Evolutionary conservation across 2,888 invertebrate species (phyloP).

Genomic region (Sturmia bella): DNA sequence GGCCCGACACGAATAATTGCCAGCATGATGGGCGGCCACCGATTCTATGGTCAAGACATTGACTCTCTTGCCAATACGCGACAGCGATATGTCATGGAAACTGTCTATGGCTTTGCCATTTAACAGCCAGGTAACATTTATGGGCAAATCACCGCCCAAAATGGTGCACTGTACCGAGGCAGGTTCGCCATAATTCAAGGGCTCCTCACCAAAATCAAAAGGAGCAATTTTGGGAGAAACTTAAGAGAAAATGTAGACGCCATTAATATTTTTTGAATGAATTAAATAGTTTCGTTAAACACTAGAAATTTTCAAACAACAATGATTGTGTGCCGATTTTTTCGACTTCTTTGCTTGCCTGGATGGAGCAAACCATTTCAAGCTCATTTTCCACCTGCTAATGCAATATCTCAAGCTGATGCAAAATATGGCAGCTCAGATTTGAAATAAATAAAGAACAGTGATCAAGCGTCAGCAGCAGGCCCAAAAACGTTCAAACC

Average conservation of each 20-base stretch:
- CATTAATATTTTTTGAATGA: too few relatives aligned
- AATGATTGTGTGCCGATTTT: too few relatives aligned
- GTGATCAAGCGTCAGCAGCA: too few relatives aligned
- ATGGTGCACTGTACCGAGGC: conserved; percentile 85
- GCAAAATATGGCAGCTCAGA: too few relatives aligned
- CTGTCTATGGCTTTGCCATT: conserved; percentile 81
- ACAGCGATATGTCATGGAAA: conserved; percentile 82
- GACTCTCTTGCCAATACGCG: conserved; percentile 86
- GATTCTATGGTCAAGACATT: conserved; percentile 85
- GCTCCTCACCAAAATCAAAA: conserved; percentile 85
- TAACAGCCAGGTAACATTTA: conserved; percentile 85
- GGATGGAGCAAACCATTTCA: too few relatives aligned
- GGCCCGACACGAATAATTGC: conserved; percentile 88
- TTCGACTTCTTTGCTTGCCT: too few relatives aligned
- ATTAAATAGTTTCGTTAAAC: too few relatives aligned
- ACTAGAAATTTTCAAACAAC: too few relatives aligned
- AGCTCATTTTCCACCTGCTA: too few relatives aligned
- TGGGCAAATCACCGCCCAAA: conserved; percentile 85
- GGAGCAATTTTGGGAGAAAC: conserved; percentile 83
- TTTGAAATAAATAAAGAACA: too few relatives aligned
- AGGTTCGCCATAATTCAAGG: conserved; percentile 85
- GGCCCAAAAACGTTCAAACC: too few relatives aligned
- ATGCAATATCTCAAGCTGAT: too few relatives aligned
- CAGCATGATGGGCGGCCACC: conserved; percentile 84
- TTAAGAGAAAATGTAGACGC: conserved; percentile 70